These are phyloP conservation scores for Tetragonula clypearis DNA, from an alignment of 1,140 invertebrate species.

Conservation along the genomic window DNA sequence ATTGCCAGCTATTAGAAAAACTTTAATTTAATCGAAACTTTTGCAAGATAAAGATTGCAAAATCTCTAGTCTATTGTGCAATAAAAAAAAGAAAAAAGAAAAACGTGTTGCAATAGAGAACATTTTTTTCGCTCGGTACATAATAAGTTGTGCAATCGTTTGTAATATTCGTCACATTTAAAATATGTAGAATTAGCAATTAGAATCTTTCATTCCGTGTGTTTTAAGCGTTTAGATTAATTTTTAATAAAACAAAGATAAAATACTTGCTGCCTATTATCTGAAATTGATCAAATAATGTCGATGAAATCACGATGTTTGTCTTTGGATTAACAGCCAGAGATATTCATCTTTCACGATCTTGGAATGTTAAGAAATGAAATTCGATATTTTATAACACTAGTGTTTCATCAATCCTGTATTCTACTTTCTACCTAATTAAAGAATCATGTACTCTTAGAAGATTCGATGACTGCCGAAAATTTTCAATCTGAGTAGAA, in stretches of 20 bases:
- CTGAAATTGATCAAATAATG: neutral
- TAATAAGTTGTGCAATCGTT: no score
- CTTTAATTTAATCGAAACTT: no score
- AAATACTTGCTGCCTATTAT: neutral
- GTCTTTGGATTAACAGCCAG: neutral
- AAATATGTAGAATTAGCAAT: neutral
- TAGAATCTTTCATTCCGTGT: neutral
- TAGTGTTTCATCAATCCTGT: no score
- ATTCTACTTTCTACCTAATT: no score
- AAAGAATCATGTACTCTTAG: no score
- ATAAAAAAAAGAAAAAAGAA: neutral
- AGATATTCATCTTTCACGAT: neutral
- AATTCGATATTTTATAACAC: neutral
- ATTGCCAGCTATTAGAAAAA: neutral
- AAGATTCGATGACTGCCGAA: no score
- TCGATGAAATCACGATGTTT: neutral
- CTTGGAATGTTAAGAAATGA: neutral
- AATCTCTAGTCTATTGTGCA: neutral
- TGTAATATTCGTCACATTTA: neutral
- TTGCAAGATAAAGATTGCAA: neutral
- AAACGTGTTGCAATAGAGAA: neutral
- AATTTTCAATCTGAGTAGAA: no score
- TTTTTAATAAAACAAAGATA: neutral
- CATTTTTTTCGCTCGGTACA: no score
- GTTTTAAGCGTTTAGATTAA: neutral